Percentiles rank a stretch among this genome's conserved stretches.
phyloP scores from a whole-genome alignment of 2,888 invertebrate genomes.

The Perithous albicinctus region DNA sequence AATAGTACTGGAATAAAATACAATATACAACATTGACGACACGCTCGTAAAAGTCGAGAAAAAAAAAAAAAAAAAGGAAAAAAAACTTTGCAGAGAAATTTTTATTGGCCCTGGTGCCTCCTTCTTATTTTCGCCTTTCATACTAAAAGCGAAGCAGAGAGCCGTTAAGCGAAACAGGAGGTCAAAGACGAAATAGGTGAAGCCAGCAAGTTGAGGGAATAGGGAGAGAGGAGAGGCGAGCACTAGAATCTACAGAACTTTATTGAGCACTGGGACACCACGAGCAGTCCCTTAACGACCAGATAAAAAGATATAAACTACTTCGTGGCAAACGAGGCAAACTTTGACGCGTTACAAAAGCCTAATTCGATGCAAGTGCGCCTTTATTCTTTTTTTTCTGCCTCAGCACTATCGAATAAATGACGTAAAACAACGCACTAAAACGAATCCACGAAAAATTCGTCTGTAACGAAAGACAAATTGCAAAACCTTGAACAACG shows the following conservation, averaged over 20 bases:
- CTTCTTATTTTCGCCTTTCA: conserved; percentile 42
- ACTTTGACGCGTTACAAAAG: conserved; percentile 23
- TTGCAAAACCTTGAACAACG: neutral
- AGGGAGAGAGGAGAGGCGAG: no score
- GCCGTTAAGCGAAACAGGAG: neutral
- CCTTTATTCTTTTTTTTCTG: neutral
- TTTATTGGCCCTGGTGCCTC: conserved; percentile 63
- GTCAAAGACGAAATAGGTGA: conserved; percentile 34
- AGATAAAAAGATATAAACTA: conserved; percentile 5
- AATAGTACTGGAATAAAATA: neutral
- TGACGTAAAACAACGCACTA: neutral
- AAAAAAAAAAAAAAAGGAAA: no score
- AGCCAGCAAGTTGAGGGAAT: conserved; percentile 2
- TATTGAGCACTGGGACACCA: conserved; percentile 27
- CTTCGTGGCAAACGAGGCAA: conserved; percentile 7
- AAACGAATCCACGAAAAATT: neutral
- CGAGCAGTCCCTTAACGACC: conserved; percentile 28
- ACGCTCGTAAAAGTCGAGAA: conserved; percentile 68
- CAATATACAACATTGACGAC: conserved; percentile 41
- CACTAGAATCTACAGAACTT: conserved; percentile 20
- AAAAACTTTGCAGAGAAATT: conserved; percentile 67
- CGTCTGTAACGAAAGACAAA: neutral
- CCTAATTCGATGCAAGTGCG: conserved; percentile 9
- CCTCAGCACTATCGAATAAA: neutral
- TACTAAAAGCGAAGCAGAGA: neutral